Base-by-base conservation (phyloP, 2,888 invertebrate genomes). In the Drosophila macrospina region DNA sequence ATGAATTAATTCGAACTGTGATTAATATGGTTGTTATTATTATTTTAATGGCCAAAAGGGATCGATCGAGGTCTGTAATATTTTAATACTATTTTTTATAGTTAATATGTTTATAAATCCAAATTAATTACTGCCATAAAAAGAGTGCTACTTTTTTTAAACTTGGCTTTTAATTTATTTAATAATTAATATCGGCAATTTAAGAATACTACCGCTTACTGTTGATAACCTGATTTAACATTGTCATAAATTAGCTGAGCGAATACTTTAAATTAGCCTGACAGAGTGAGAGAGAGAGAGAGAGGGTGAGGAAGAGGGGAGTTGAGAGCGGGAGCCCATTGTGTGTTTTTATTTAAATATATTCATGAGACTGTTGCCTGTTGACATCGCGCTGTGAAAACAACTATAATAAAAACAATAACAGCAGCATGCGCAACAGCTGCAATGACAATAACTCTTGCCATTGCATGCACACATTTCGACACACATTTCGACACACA, bases 361-460 rank as follows among this genome's bases (percentile, higher is more conserved):
- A 88, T 82, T 88, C 88, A 82, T 82, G 59, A 57, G 60, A 63
- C 69, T 55, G 69, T 52, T 68, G 79, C 69, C 65, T 82, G 80
- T 72, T 82, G 88, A 72, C 80, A 86, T 80, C 72, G 59, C 71
- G 77, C 68, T 67, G 48, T 50, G 73, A 60, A 72, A 69, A 78
- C 85, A 78, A 67, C 68, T 74, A 55, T 74, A 65, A 63, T 82
- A 74, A 72, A 80, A 84, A 60, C 82, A 85, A 85, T 67, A 84
- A 74, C 81, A 74, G 44, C 62, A 68, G 74, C 59, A 62, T 67
- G 52, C 70, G 81, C 85, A 86, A 73, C 89, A 86, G 87, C 83
- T 88, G 87, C 84, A 86, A 62, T 60, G 85, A 82, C 83, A 87
- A 82, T 85, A 82, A 79, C 88, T 82, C 80, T 52, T 67, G 48